A percentile compares a stretch with the other conserved stretches of the same genome.
These are phyloP conservation scores for Troides helena DNA, from an alignment of 2,888 invertebrate genomes.

Conservation along the genomic window DNA sequence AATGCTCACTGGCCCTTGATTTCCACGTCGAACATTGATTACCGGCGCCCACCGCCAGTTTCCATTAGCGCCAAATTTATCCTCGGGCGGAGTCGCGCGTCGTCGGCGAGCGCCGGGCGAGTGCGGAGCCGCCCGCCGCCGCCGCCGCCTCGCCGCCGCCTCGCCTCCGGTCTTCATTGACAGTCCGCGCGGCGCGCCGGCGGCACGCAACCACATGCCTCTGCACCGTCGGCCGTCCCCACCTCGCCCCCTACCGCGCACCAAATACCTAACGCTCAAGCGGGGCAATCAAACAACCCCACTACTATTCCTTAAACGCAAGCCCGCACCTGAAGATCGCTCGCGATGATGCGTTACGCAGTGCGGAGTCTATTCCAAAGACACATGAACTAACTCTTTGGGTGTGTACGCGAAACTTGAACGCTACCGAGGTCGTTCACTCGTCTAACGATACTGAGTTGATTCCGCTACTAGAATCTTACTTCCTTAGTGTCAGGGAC, in stretches of 20 bases:
- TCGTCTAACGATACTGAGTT: slow-evolving; percentile 53
- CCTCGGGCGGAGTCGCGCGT: slow-evolving; percentile 70
- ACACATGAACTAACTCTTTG: slow-evolving; percentile 45
- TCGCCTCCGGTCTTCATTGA: slow-evolving; percentile 40
- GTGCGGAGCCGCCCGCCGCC: slow-evolving; percentile 54
- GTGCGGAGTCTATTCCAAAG: slow-evolving; percentile 32
- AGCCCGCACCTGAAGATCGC: slow-evolving; percentile 36
- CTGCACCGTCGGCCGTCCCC: slow-evolving; percentile 45
- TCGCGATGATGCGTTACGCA: slow-evolving; percentile 29
- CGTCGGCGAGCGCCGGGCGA: slow-evolving; percentile 64
- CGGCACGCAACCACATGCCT: slow-evolving; percentile 45
- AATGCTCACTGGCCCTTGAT: slow-evolving; percentile 58
- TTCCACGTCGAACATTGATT: slow-evolving; percentile 75
- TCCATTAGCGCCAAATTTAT: slow-evolving; percentile 78
- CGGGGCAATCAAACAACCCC: slow-evolving; percentile 43
- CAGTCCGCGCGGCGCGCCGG: slow-evolving; percentile 45
- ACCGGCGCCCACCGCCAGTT: slow-evolving; percentile 67
- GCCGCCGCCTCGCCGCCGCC: slow-evolving; percentile 39
- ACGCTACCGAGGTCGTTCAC: slow-evolving; percentile 73
- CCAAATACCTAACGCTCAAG: slow-evolving; percentile 1
- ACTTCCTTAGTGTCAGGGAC: slow-evolving; percentile 51
- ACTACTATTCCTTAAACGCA: slow-evolving; percentile 37
- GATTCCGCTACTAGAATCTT: slow-evolving; percentile 20
- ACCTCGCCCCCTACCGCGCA: slow-evolving; percentile 41
- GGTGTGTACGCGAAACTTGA: slow-evolving; percentile 54